A percentile compares a stretch with the other conserved stretches of the same genome.
Evolutionary conservation across 1,140 invertebrate genomes (phyloP).

Genomic region (Cepaea nemoralis): DNA sequence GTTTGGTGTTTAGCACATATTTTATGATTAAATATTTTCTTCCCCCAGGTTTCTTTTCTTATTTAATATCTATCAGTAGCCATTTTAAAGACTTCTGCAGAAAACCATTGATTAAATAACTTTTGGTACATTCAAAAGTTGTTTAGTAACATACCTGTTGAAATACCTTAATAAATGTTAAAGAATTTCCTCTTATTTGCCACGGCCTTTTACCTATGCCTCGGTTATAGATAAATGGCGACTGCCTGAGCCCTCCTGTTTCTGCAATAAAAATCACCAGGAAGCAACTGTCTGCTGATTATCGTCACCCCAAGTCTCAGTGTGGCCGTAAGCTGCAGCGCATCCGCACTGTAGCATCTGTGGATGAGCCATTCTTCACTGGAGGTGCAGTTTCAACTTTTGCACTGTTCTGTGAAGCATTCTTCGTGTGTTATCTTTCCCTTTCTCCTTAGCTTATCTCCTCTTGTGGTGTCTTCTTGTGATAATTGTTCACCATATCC

Average conservation of each 20-base stretch:
- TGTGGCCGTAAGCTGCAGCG: conserved; percentile 71
- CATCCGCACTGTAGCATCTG: conserved; percentile 68
- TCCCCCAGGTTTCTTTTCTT: not conserved
- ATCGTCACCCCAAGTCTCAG: conserved; percentile 64
- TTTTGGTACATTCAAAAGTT: not conserved
- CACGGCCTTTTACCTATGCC: not conserved
- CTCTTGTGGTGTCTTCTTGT: conserved; percentile 1
- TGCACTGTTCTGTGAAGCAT: conserved; percentile 24
- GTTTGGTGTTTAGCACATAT: too few relatives aligned
- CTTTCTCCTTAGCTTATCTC: not conserved
- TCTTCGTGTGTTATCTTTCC: not conserved
- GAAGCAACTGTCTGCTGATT: conserved; percentile 40
- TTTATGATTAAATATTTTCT: too few relatives aligned
- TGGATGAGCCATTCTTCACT: conserved; percentile 66
- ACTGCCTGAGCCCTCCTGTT: conserved; percentile 34
- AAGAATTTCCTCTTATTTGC: not conserved
- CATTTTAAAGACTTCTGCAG: not conserved
- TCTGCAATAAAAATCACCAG: conserved; percentile 20
- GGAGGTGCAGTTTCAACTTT: conserved; percentile 59
- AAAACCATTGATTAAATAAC: not conserved
- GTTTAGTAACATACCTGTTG: not conserved
- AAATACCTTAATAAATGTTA: not conserved
- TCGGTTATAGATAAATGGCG: conserved; percentile 24
- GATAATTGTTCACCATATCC: not conserved
- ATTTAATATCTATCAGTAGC: not conserved